These are phyloP conservation scores for Albula glossodonta DNA, from an alignment of 2,113 vertebrate genomes.

Conservation along the genomic window DNA sequence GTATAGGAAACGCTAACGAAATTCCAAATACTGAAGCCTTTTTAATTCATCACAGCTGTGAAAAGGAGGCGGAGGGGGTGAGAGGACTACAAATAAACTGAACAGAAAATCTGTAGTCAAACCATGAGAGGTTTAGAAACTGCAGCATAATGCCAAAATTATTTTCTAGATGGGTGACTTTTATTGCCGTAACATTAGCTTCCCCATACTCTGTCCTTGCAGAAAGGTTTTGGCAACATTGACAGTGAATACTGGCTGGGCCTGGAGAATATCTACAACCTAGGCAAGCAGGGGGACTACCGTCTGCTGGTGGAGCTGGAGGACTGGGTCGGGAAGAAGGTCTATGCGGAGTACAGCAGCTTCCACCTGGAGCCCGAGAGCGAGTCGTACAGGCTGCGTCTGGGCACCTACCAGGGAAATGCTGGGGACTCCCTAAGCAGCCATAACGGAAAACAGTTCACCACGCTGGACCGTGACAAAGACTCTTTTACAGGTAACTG, in stretches of 20 bases:
- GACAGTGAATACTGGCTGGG: conserved; percentile 96
- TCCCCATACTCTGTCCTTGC: conserved; percentile 43
- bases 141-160: background rate
- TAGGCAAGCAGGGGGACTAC: conserved; percentile 93
- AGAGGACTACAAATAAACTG: background rate
- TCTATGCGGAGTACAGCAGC: conserved; percentile 96
- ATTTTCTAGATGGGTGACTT: conserved; percentile 9
- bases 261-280: conserved; percentile 88
- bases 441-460: conserved; percentile 96
- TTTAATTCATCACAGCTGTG: background rate
- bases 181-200: background rate
- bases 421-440: conserved; percentile 93
- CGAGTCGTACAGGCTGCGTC: conserved; percentile 85
- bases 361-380: conserved; percentile 89
- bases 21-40: background rate
- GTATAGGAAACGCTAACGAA: background rate
- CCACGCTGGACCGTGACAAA: conserved; percentile 93
- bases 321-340: conserved; percentile 97
- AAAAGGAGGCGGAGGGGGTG: background rate
- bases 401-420: conserved; percentile 94
- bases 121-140: background rate
- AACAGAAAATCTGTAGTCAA: background rate
- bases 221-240: conserved; percentile 98
- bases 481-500: conserved; percentile 87
- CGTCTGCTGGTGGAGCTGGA: conserved; percentile 91